Evolutionary conservation across 2,888 invertebrate genomes (phyloP), one percentile per base, ranked within the genome.

Genomic region (Erynnis tages): DNA sequence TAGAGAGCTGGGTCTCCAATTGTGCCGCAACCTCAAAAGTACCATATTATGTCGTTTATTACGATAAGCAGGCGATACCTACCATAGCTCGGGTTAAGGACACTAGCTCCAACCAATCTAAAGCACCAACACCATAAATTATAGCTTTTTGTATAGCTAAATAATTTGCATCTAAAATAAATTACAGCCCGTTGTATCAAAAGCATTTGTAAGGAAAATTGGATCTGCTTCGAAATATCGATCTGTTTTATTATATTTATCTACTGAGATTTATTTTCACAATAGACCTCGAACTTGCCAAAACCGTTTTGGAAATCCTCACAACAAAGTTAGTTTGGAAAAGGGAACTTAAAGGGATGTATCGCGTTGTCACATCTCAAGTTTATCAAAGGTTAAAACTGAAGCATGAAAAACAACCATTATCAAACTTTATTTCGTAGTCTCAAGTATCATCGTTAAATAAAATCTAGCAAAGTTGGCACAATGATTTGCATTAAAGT

Each of bases 381-480:
- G 23, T 45, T 45, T 16, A 14, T n/a, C 19, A 44, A 14, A n/a
- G 44, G 21, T 44, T 44, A 32, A 44, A n/a, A n/a, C n/a, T n/a
- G 27, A 44, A 37, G 17, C 32, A 14, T 32, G 8, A 14, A 32
- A 1, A 32, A 34, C 34, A 11, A 16, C 17, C 17, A 1, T n/a
- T 4, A 34, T 34, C n/a, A 34, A 34, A n/a, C 17, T 8, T 16
- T 16, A 34, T 34, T 34, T 17, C 17, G 34, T 8, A 34, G 34
- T 8, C 16, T 16, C 16, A 34, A 34, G 17, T 34, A 16, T 16
- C 34, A n/a, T 16, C 34, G 34, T 34, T 14, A 34, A 34, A 16
- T 34, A 16, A n/a, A 34, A 34, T 34, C n/a, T 2, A 34, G 16
- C 16, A 2, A 16, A 34, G 16, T 32, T 32, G 14, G 16, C n/a